Evolutionary conservation across 2,888 invertebrate species (phyloP).

Genomic region (Habroteleia sp.): DNA sequence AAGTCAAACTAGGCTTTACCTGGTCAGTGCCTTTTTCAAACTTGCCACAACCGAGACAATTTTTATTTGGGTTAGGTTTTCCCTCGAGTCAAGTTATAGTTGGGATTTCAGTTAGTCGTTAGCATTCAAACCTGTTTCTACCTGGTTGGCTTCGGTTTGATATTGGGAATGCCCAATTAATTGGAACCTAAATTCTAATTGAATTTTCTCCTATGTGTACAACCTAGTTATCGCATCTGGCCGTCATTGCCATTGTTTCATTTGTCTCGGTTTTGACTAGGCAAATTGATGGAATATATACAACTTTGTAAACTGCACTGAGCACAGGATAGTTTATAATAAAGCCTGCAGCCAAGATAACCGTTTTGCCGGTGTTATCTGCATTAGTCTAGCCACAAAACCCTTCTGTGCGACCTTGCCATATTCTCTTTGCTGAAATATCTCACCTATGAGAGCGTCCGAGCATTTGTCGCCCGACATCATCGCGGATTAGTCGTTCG

Average conservation of each 20-base stretch:
- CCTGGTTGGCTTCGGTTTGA: too few species aligned
- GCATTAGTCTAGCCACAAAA: constrained; percentile 76
- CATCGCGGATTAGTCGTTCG: constrained; percentile 48
- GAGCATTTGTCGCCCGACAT: constrained; percentile 46
- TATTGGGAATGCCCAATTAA: too few species aligned
- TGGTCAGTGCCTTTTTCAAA: too few species aligned
- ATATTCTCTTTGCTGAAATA: constrained; percentile 65
- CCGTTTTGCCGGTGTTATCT: constrained; percentile 78
- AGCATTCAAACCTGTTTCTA: too few species aligned
- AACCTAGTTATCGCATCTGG: background rate
- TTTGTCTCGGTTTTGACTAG: constrained; percentile 5
- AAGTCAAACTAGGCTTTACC: too few species aligned
- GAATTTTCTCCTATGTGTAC: too few species aligned
- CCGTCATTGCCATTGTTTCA: constrained; percentile 2
- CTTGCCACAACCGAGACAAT: too few species aligned
- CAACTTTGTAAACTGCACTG: too few species aligned
- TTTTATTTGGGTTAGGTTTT: too few species aligned
- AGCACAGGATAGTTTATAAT: constrained; percentile 76
- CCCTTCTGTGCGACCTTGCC: constrained; percentile 64
- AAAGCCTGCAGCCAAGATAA: constrained; percentile 81
- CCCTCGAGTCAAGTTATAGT: too few species aligned
- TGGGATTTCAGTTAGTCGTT: too few species aligned
- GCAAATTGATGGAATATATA: background rate
- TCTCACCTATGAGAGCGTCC: constrained; percentile 57
- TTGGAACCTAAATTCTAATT: too few species aligned